Conservation (phyloP, 1,140 invertebrate species). For the Cardiocondyla obscurior region DNA sequence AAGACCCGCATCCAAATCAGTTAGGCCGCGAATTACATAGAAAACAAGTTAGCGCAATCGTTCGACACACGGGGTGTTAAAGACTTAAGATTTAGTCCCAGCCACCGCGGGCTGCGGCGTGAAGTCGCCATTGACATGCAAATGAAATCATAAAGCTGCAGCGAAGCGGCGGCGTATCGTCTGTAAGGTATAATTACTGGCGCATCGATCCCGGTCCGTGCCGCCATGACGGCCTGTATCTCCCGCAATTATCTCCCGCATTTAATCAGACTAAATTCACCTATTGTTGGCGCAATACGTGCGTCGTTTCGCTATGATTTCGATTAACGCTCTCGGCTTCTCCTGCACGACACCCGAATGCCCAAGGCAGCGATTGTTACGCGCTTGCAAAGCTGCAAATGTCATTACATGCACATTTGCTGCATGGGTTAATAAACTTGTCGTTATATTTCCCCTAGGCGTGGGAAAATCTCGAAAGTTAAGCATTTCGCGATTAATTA, state of each 20-base stretch:
- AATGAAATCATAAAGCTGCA: conserved; percentile 56
- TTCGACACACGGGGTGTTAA: conserved; percentile 33
- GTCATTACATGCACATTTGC: conserved; percentile 32
- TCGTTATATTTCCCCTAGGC: neutral
- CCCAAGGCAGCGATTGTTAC: conserved; percentile 39
- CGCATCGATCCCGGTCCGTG: conserved; percentile 44
- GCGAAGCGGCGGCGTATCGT: conserved; percentile 51
- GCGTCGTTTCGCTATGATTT: conserved; percentile 56
- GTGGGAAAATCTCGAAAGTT: too few species aligned
- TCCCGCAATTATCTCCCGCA: conserved; percentile 56
- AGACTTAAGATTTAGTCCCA: conserved; percentile 7
- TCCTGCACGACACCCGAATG: neutral
- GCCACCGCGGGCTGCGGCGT: neutral
- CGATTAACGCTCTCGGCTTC: conserved; percentile 47
- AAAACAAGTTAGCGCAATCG: conserved; percentile 2
- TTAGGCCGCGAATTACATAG: conserved; percentile 7
- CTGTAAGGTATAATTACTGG: conserved; percentile 59
- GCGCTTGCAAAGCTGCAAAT: conserved; percentile 38
- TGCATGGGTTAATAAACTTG: conserved; percentile 12
- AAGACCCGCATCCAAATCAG: neutral
- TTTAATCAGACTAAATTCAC: conserved; percentile 61
- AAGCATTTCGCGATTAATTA: too few species aligned
- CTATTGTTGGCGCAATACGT: conserved; percentile 60
- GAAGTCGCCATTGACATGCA: conserved; percentile 48
- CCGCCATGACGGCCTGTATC: conserved; percentile 45